Percentiles rank a stretch among this genome's conserved stretches.
Evolutionary conservation across 2,797 vertebrate genomes (phyloP).

Genomic region (Dallia pectoralis): DNA sequence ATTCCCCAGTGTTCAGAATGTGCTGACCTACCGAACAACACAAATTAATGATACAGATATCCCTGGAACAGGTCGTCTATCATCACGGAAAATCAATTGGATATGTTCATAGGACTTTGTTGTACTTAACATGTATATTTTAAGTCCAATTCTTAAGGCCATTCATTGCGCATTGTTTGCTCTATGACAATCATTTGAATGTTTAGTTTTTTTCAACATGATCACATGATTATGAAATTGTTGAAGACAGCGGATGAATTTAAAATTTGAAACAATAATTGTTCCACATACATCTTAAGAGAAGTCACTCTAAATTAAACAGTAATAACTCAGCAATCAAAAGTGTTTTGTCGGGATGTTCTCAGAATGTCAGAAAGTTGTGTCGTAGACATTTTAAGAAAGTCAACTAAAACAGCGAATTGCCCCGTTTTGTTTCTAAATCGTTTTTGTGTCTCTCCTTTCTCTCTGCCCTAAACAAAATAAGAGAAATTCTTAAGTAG

Average conservation of each 20-base stretch:
- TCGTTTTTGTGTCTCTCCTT: not conserved
- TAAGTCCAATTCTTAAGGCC: not conserved
- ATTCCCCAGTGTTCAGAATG: conserved; percentile 49
- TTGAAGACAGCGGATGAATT: conserved; percentile 35
- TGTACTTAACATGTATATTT: too few species aligned
- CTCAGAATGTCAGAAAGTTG: too few species aligned
- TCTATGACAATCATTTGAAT: not conserved
- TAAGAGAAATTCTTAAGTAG: not conserved
- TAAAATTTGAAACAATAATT: conserved; percentile 47
- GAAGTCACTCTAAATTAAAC: conserved; percentile 45
- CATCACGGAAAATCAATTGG: conserved; percentile 7
- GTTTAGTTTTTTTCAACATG: not conserved
- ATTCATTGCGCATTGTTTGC: not conserved
- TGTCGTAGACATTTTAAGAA: too few species aligned
- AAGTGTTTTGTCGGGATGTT: too few species aligned
- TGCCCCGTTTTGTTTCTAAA: not conserved
- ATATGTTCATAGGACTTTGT: not conserved
- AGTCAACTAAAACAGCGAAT: not conserved
- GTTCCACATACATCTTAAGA: conserved; percentile 45
- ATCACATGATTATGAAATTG: not conserved
- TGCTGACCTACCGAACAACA: conserved; percentile 66
- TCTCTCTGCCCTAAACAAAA: not conserved
- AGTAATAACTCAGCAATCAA: not conserved
- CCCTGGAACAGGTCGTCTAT: conserved; percentile 55
- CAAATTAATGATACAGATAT: conserved; percentile 62